Evolutionary conservation across 2,113 vertebrate species (phyloP), one percentile per base, ranked within the genome.

Genomic region (Plecotus auritus): DNA sequence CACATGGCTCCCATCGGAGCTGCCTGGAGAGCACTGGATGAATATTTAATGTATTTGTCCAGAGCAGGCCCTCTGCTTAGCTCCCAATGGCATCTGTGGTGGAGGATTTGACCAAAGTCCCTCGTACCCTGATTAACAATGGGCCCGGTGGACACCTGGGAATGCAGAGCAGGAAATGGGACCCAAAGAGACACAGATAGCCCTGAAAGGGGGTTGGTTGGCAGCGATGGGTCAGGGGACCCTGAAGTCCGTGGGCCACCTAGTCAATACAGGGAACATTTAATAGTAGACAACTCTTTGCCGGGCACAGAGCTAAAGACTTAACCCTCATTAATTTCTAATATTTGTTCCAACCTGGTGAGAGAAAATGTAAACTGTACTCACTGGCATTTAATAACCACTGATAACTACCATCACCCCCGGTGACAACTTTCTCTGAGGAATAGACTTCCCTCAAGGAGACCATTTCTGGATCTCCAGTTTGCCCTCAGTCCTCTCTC

Each of bases 1-100:
- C 1, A 1, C 11, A 47, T 16, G 37, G 4, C 1, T 32, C 70
- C 17, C 30, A 2, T 11, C 0, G 5, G 54, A 13, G 12, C 66
- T 9, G 72, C n/a, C 40, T 37, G 32, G 67, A 35, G 66, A 17
- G 45, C 30, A 35, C 23, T 54, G 13, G 56, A 28, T 18, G 11
- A 11, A 9, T 45, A 17, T 1, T 5, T 45, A 20, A 16, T 12
- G 11, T 4, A 30, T 64, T 64, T 35, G 51, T 22, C 47, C 11
- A n/a, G 28, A 66, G 59, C 26, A 0, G 11, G 18, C 16, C 13
- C 54, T 28, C 30, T 35, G 5, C n/a, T 70, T 35, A 45, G 51
- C 30, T 91, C 70, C 42, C 12, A 32, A 35, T 26, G 32, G 5
- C 59, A 89, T 32, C 20, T 8, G 2, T 16, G 17, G 30, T 16